These are phyloP conservation scores for Anastatus disparis DNA, from an alignment of 1,140 invertebrate species.

Conservation along the genomic window DNA sequence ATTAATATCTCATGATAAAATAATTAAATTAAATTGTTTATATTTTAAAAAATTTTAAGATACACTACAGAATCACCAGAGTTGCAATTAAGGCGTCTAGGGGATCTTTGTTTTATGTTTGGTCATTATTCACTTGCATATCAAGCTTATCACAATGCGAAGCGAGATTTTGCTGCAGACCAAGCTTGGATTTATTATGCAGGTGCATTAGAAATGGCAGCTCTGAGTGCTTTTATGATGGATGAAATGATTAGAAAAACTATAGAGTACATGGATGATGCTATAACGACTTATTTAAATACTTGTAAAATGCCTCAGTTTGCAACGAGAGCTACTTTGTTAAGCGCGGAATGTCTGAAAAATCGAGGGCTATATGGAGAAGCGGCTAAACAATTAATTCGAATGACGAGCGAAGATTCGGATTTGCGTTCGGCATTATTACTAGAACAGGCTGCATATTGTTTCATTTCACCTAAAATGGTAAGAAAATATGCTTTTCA, in stretches of 20 bases:
- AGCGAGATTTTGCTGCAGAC: conserved; percentile 95
- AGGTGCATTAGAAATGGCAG: conserved; percentile 95
- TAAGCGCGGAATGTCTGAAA: conserved; percentile 89
- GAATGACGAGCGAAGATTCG: conserved; percentile 95
- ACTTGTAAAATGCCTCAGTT: conserved; percentile 90
- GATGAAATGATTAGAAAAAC: conserved; percentile 81
- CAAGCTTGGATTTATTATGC: conserved; percentile 97
- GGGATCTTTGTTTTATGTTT: conserved; percentile 96
- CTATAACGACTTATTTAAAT: conserved; percentile 89
- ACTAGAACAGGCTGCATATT: conserved; percentile 94
- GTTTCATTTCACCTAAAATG: conserved; percentile 85
- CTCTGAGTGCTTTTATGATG: conserved; percentile 90
- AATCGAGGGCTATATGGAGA: conserved; percentile 81
- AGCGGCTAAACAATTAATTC: conserved; percentile 91
- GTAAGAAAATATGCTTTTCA: conserved; percentile 97
- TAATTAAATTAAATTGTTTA: not conserved
- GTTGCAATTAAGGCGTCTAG: conserved; percentile 90
- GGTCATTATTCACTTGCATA: conserved; percentile 93
- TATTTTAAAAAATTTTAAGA: conserved; percentile 60
- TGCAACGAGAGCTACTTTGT: conserved; percentile 88
- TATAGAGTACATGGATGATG: conserved; percentile 92
- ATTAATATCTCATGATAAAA: not conserved
- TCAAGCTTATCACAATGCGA: conserved; percentile 93
- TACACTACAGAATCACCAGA: conserved; percentile 92
- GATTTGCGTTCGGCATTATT: conserved; percentile 90